phyloP scores from a whole-genome alignment of 2,113 vertebrate species.

The Sprattus sprattus region DNA sequence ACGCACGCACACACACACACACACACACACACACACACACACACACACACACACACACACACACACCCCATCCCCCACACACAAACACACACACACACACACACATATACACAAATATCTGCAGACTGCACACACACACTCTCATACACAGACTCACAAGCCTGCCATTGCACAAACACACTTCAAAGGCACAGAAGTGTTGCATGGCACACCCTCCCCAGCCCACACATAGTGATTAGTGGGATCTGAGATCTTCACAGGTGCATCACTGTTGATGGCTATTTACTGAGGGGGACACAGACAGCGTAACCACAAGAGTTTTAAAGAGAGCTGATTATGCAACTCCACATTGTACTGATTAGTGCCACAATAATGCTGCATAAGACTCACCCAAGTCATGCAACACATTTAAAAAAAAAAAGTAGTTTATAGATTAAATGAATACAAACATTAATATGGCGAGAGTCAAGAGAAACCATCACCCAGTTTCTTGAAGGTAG shows the following conservation, averaged over 20 bases:
- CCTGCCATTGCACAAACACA: not conserved
- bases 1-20: constrained; percentile 46
- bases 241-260: not conserved
- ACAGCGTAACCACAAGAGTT: constrained; percentile 32
- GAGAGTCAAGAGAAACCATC: no score
- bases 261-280: not conserved
- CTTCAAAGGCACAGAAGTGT: not conserved
- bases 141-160: not conserved
- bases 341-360: not conserved
- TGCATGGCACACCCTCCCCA: not conserved
- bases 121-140: not conserved
- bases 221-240: not conserved
- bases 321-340: not conserved
- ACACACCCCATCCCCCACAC: not conserved
- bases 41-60: not conserved
- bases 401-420: not conserved
- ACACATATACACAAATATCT: not conserved
- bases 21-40: constrained; percentile 8
- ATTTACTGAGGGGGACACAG: constrained; percentile 4
- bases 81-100: not conserved
- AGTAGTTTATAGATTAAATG: no score
- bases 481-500: no score
- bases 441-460: no score
- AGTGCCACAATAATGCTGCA: not conserved
- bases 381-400: not conserved